Percentiles rank a stretch among this genome's conserved stretches.
Evolutionary conservation across 1,140 invertebrate species (phyloP).

Genomic region (Latrodectus geometricus): DNA sequence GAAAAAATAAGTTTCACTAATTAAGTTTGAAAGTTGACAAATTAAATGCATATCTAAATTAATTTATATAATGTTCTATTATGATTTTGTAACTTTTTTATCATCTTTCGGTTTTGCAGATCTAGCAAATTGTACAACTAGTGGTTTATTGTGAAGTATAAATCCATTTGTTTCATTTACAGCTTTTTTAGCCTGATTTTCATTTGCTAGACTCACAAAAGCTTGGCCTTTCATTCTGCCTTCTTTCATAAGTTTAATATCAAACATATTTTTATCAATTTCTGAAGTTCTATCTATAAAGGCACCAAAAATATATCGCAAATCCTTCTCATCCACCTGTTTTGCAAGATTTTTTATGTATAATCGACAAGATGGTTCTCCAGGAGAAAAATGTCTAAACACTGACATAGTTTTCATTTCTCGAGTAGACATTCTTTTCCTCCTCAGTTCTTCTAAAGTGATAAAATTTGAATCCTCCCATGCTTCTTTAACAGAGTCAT

Average conservation of each 20-base stretch:
- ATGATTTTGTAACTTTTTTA: constrained; percentile 25
- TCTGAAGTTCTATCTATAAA: constrained; percentile 74
- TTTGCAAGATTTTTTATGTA: constrained; percentile 95
- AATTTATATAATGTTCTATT: no score
- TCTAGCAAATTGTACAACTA: constrained; percentile 91
- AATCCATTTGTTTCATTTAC: constrained; percentile 89
- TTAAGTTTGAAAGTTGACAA: no score
- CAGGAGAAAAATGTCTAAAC: constrained; percentile 88
- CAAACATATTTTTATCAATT: constrained; percentile 76
- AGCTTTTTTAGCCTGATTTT: constrained; percentile 80
- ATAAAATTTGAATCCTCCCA: constrained; percentile 71
- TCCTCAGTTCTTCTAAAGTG: constrained; percentile 75
- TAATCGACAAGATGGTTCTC: constrained; percentile 82
- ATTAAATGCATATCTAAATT: no score
- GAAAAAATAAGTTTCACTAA: constrained; percentile 22
- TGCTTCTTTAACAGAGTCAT: constrained; percentile 61
- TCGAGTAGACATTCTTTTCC: constrained; percentile 71
- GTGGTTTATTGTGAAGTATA: constrained; percentile 86
- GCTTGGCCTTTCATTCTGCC: constrained; percentile 97
- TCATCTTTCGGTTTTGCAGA: constrained; percentile 70
- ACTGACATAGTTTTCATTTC: constrained; percentile 83
- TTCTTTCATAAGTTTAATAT: constrained; percentile 92
- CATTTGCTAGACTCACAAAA: constrained; percentile 85
- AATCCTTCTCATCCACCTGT: constrained; percentile 79
- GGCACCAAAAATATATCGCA: constrained; percentile 82